Conservation (phyloP, 2,888 invertebrate genomes). For the Volucella inanis region DNA sequence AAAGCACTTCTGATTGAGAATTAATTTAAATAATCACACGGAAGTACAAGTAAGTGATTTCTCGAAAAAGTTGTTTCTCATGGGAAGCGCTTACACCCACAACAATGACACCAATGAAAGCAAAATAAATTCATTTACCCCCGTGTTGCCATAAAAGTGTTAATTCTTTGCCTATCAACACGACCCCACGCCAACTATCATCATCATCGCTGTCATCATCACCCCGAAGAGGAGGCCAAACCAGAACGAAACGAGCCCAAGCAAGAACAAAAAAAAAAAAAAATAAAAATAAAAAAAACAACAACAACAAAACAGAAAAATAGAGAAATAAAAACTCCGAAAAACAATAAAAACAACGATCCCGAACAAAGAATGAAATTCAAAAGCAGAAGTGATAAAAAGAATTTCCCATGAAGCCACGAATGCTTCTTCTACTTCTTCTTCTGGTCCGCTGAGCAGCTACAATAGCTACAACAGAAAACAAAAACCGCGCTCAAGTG, state of each 20-base stretch:
- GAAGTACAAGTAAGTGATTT: neutral
- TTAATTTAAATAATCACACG: conserved; percentile 21
- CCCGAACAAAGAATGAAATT: conserved; percentile 33
- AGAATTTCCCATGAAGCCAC: conserved; percentile 62
- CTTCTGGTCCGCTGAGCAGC: conserved; percentile 51
- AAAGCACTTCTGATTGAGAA: neutral
- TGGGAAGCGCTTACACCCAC: neutral
- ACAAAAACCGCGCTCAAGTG: neutral
- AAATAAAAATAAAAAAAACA: conserved; percentile 16
- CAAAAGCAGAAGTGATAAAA: conserved; percentile 53
- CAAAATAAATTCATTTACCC: conserved; percentile 26
- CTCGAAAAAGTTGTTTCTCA: conserved; percentile 2
- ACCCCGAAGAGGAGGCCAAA: neutral
- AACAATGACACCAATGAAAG: neutral
- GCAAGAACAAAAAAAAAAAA: conserved; percentile 8
- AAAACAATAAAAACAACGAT: conserved; percentile 22
- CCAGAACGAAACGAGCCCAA: conserved; percentile 8
- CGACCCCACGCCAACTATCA: conserved; percentile 59
- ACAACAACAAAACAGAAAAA: conserved; percentile 9
- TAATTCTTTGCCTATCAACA: conserved; percentile 57
- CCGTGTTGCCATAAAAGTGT: conserved; percentile 56
- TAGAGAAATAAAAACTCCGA: neutral
- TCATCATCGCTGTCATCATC: conserved; percentile 16
- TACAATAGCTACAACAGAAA: no score
- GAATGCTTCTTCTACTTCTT: conserved; percentile 5